Evolutionary conservation across 35 echinoderm and acorn worm species (phyloP).

Genomic region (Hemicentrotus pulcherrimus): DNA sequence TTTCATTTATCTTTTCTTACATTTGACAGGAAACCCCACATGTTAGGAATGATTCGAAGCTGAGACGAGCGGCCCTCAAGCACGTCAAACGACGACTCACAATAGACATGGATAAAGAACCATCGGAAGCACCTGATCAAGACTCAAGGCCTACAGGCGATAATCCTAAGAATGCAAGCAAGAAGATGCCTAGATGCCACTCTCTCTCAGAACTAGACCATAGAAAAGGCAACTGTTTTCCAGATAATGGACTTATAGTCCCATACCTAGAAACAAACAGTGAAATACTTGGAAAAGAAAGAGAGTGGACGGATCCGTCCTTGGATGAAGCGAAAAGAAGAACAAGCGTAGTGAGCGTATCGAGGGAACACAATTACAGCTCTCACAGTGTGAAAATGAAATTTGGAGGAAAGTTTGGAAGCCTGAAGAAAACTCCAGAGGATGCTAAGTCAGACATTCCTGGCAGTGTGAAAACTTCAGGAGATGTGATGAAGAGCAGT

Average conservation of each 20-base stretch:
- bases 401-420: slow-evolving; percentile 40
- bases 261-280: neutral
- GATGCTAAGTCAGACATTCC: neutral
- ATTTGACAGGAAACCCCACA: slow-evolving; percentile 28
- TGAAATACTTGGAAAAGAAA: neutral
- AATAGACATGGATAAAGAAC: slow-evolving; percentile 25
- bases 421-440: slow-evolving; percentile 22
- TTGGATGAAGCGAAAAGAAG: neutral
- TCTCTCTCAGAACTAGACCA: neutral
- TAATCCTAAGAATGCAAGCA: neutral
- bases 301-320: neutral
- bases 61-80: neutral
- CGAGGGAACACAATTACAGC: slow-evolving; percentile 14
- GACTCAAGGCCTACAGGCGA: neutral
- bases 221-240: neutral
- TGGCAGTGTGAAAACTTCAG: neutral
- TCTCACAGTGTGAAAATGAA: slow-evolving; percentile 10
- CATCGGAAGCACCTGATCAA: neutral
- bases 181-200: slow-evolving; percentile 15
- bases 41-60: slow-evolving; percentile 20
- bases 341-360: neutral
- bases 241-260: neutral
- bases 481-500: neutral
- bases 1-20: neutral
- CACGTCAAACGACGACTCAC: slow-evolving; percentile 26